Evolutionary conservation across 2,888 invertebrate species (phyloP).

Genomic region (Macrophya annulata): DNA sequence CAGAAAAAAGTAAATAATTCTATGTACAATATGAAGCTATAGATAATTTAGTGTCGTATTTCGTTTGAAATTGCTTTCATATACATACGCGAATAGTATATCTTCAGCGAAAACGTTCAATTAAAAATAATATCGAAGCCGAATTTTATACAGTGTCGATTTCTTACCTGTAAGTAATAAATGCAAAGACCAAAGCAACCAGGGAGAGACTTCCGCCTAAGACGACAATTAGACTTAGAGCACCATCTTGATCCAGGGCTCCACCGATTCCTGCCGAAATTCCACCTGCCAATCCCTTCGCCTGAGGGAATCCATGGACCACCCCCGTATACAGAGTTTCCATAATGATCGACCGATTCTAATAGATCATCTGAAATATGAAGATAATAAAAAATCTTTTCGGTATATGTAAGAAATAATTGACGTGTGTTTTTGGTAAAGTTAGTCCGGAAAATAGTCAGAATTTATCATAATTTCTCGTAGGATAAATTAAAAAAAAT

Average conservation of each 20-base stretch:
- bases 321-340: slow-evolving; percentile 76
- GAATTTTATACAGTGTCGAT: neutral
- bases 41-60: slow-evolving; percentile 23
- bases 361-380: slow-evolving; percentile 46
- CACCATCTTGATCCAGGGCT: slow-evolving; percentile 81
- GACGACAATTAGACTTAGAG: slow-evolving; percentile 85
- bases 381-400: neutral
- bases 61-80: slow-evolving; percentile 5
- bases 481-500: neutral
- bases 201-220: slow-evolving; percentile 85
- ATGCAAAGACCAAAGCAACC: slow-evolving; percentile 86
- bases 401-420: no score
- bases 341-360: slow-evolving; percentile 64
- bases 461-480: neutral
- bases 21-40: neutral
- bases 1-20: slow-evolving; percentile 46
- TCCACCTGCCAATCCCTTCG: slow-evolving; percentile 70
- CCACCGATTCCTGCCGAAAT: slow-evolving; percentile 75
- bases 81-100: no score
- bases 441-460: neutral
- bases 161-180: slow-evolving; percentile 86
- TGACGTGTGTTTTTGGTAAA: neutral
- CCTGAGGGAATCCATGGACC: slow-evolving; percentile 74
- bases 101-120: neutral
- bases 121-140: neutral